Percentiles rank a stretch among this genome's conserved stretches.
phyloP scores from a whole-genome alignment of 2,113 vertebrate species.

The Monarcha castaneiventris region DNA sequence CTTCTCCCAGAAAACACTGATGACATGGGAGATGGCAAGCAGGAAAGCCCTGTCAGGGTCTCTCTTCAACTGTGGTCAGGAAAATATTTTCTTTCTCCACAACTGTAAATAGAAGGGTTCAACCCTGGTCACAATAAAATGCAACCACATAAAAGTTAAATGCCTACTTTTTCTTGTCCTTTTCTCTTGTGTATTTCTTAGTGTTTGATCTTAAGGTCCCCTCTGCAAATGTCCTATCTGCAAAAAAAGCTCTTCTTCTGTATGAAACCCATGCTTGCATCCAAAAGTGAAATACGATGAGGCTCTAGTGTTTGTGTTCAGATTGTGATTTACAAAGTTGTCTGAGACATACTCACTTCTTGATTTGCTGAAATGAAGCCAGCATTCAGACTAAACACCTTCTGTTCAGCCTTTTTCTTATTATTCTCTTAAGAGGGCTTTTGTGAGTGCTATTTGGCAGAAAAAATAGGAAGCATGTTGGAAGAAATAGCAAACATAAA shows the following conservation, averaged over 20 bases:
- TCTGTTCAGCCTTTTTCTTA: slow-evolving; percentile 12
- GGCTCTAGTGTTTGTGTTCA: not conserved
- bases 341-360: slow-evolving; percentile 9
- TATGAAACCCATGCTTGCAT: not conserved
- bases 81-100: slow-evolving; percentile 75
- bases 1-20: slow-evolving; percentile 80
- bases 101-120: slow-evolving; percentile 72
- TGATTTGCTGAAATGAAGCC: slow-evolving; percentile 9
- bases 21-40: slow-evolving; percentile 81
- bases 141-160: slow-evolving; percentile 3
- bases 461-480: slow-evolving; percentile 11
- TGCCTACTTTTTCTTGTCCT: not conserved
- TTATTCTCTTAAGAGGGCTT: slow-evolving; percentile 10
- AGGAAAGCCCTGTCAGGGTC: slow-evolving; percentile 73
- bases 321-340: not conserved
- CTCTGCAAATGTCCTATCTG: not conserved
- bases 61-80: slow-evolving; percentile 77
- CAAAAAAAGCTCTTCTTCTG: not conserved
- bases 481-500: slow-evolving; percentile 37
- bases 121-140: slow-evolving; percentile 58
- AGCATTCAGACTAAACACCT: slow-evolving; percentile 29
- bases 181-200: not conserved
- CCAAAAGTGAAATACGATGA: not conserved
- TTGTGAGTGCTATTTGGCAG: slow-evolving; percentile 1
- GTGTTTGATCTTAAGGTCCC: not conserved